Percentiles rank a stretch among this genome's conserved stretches.
phyloP scores from a whole-genome alignment of 2,888 invertebrate species.

The Drosophila demipolita region DNA sequence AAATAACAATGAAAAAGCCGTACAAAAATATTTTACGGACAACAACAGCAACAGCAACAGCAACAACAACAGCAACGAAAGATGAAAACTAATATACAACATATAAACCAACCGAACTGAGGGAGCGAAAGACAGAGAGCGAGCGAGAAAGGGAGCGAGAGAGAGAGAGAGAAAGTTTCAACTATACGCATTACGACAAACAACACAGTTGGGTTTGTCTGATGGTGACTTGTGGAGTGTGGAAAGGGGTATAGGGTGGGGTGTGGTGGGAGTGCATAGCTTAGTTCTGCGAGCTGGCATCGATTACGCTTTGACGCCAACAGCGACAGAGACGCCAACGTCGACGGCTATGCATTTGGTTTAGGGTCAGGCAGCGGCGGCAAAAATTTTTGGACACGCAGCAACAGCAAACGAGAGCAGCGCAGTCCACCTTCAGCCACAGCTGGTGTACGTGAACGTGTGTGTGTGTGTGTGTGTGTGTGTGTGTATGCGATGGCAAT shows the following conservation, averaged over 20 bases:
- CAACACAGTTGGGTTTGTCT: slow-evolving; percentile 17
- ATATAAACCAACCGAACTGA: slow-evolving; percentile 10
- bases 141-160: not conserved
- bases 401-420: slow-evolving; percentile 39
- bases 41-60: slow-evolving; percentile 12
- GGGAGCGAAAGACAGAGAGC: not conserved
- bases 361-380: slow-evolving; percentile 57
- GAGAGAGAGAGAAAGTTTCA: slow-evolving; percentile 10
- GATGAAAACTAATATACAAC: slow-evolving; percentile 33
- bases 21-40: slow-evolving; percentile 40
- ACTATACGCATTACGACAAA: slow-evolving; percentile 61
- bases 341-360: slow-evolving; percentile 50
- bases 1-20: slow-evolving; percentile 55
- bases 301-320: slow-evolving; percentile 67
- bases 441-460: slow-evolving; percentile 20
- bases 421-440: slow-evolving; percentile 75
- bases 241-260: not conserved
- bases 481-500: slow-evolving; percentile 8
- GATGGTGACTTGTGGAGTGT: not conserved
- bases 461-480: slow-evolving; percentile 2
- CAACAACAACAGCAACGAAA: slow-evolving; percentile 20
- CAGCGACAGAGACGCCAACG: slow-evolving; percentile 44
- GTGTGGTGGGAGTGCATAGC: slow-evolving; percentile 8
- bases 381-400: slow-evolving; percentile 65
- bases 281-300: slow-evolving; percentile 48